Percentiles rank a stretch among this genome's conserved stretches.
These are phyloP conservation scores for Emys orbicularis DNA, from an alignment of 2,797 vertebrate genomes.

Conservation along the genomic window DNA sequence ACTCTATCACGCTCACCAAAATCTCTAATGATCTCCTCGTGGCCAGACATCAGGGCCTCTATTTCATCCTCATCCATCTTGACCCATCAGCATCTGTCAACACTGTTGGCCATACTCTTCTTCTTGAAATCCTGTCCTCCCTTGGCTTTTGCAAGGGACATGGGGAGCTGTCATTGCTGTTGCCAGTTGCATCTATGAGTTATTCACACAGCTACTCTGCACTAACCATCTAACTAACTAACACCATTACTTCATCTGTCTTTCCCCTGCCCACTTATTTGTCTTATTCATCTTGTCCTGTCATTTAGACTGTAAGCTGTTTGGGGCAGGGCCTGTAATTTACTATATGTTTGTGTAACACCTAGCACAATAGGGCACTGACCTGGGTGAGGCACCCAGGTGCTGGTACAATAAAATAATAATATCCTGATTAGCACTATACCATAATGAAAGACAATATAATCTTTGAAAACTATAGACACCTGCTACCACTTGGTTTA, in stretches of 20 bases:
- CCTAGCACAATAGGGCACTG: accelerated
- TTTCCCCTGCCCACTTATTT: not conserved
- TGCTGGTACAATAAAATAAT: not conserved
- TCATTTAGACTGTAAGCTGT: not conserved
- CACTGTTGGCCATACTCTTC: not conserved
- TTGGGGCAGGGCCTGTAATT: not conserved
- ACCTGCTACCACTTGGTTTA: not conserved
- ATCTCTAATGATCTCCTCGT: not conserved
- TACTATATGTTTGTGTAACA: not conserved
- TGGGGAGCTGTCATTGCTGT: not conserved
- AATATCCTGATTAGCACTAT: not conserved
- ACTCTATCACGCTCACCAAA: accelerated
- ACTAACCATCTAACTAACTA: not conserved
- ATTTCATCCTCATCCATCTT: not conserved
- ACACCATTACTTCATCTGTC: not conserved
- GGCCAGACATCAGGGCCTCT: not conserved
- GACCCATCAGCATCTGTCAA: not conserved
- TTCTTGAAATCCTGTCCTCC: not conserved
- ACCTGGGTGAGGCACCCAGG: not conserved
- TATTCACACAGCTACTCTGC: not conserved
- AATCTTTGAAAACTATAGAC: not conserved
- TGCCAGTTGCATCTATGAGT: not conserved
- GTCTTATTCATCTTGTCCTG: not conserved
- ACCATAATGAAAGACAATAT: not conserved
- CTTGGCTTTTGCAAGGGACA: not conserved